These are phyloP conservation scores for Bradynema listronoti DNA, from an alignment of 1,140 invertebrate species.

Conservation along the genomic window DNA sequence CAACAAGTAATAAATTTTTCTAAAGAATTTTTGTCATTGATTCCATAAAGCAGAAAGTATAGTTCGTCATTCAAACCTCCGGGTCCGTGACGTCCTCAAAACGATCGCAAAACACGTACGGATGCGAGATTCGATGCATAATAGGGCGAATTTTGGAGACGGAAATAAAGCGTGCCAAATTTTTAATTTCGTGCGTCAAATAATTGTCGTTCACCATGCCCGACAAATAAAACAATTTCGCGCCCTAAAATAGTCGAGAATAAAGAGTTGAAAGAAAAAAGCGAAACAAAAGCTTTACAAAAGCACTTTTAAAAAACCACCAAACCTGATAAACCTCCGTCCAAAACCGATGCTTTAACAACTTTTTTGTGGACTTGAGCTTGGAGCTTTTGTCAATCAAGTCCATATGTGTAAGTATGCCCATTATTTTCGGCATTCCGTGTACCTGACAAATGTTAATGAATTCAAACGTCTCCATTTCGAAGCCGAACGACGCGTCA, in stretches of 20 bases:
- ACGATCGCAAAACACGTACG: slow-evolving; percentile 72
- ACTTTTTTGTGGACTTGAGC: slow-evolving; percentile 80
- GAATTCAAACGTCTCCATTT: slow-evolving; percentile 99
- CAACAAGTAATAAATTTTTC: neutral
- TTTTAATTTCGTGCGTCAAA: slow-evolving; percentile 86
- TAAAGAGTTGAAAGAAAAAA: no score
- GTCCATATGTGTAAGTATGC: slow-evolving; percentile 91
- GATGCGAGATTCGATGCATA: slow-evolving; percentile 82
- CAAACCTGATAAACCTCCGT: slow-evolving; percentile 81
- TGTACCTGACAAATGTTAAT: slow-evolving; percentile 96
- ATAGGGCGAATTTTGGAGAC: slow-evolving; percentile 93
- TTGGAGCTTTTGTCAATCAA: slow-evolving; percentile 80
- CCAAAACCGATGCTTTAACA: slow-evolving; percentile 94
- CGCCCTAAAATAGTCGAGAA: no score
- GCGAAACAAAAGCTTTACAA: no score
- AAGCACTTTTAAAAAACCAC: no score
- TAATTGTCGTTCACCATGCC: slow-evolving; percentile 77
- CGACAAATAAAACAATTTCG: slow-evolving; percentile 93
- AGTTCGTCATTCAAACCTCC: slow-evolving; percentile 66
- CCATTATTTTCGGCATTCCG: slow-evolving; percentile 96
- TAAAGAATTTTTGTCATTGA: neutral
- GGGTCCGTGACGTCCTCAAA: slow-evolving; percentile 85
- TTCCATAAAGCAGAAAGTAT: neutral
- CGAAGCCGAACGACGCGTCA: slow-evolving; percentile 96
- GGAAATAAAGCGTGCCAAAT: slow-evolving; percentile 89